Percentiles rank a stretch among this genome's conserved stretches.
phyloP scores from a whole-genome alignment of 1,140 invertebrate species.

The Cyclina sinensis region DNA sequence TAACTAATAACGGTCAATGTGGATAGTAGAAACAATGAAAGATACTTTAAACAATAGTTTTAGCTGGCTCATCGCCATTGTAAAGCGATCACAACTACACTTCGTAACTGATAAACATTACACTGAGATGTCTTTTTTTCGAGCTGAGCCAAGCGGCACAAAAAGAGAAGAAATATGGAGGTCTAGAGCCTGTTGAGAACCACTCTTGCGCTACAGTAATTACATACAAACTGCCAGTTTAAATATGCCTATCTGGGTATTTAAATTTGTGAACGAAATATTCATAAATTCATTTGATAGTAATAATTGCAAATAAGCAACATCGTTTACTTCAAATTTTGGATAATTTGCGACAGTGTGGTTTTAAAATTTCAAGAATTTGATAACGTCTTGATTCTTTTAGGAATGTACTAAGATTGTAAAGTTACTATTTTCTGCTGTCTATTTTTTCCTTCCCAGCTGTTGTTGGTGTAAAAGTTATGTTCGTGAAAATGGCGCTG shows the following conservation, averaged over 20 bases:
- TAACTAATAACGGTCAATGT: background rate
- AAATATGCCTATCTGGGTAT: slow-evolving; percentile 42
- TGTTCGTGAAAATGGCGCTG: background rate
- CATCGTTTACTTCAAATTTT: background rate
- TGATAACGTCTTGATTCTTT: too few species aligned
- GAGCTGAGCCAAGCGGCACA: background rate
- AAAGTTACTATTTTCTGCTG: too few species aligned
- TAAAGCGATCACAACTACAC: slow-evolving; percentile 17
- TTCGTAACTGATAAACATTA: background rate
- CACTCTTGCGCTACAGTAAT: slow-evolving; percentile 47
- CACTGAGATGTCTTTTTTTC: slow-evolving; percentile 16
- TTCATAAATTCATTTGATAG: slow-evolving; percentile 30
- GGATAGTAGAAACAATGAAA: background rate
- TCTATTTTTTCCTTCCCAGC: background rate
- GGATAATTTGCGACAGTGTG: background rate
- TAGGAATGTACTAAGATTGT: too few species aligned
- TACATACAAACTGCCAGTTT: slow-evolving; percentile 49
- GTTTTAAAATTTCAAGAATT: background rate
- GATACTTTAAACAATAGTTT: slow-evolving; percentile 3
- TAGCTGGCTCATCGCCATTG: background rate
- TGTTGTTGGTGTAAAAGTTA: background rate
- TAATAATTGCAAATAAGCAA: slow-evolving; percentile 17
- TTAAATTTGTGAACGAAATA: slow-evolving; percentile 43
- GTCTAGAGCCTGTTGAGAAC: slow-evolving; percentile 16
- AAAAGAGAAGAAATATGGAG: background rate